Conservation (phyloP, 2,797 vertebrate species). For the Antennarius maculatus region DNA sequence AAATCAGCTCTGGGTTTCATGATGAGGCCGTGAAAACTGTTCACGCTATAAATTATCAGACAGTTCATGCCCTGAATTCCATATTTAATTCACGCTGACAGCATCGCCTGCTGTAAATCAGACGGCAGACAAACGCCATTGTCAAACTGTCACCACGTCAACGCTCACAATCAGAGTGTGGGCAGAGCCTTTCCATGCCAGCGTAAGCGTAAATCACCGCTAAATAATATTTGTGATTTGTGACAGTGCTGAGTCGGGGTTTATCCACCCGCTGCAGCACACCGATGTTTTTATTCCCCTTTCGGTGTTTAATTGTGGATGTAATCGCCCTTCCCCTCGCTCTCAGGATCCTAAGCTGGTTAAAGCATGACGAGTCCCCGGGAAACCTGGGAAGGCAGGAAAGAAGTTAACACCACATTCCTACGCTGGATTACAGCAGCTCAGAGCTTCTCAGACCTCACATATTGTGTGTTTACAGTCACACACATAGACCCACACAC, state of each 20-base stretch:
- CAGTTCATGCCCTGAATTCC: constrained; percentile 46
- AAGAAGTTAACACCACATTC: constrained; percentile 76
- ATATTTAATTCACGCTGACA: constrained; percentile 34
- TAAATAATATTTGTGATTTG: not conserved
- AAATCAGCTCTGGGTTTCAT: constrained; percentile 50
- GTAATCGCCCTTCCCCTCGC: constrained; percentile 2
- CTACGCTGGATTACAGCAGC: constrained; percentile 73
- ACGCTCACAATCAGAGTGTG: not conserved
- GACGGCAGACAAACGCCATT: constrained; percentile 26
- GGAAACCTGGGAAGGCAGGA: constrained; percentile 70
- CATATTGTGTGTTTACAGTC: constrained; percentile 37
- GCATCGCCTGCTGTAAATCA: constrained; percentile 41
- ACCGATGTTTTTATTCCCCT: not conserved
- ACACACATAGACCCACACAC: constrained; percentile 20
- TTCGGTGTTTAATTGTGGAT: constrained; percentile 19
- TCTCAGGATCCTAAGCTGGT: constrained; percentile 59
- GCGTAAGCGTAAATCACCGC: too few relatives aligned
- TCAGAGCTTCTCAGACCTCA: constrained; percentile 62
- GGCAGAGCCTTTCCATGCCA: constrained; percentile 9
- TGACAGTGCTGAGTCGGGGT: not conserved
- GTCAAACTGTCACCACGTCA: constrained; percentile 31
- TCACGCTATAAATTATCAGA: constrained; percentile 35
- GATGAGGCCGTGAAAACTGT: constrained; percentile 22
- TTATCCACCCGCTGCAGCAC: not conserved
- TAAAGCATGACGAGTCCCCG: constrained; percentile 68